These are phyloP conservation scores for Pipistrellus kuhlii DNA, from an alignment of 2,797 vertebrate genomes.

Conservation along the genomic window DNA sequence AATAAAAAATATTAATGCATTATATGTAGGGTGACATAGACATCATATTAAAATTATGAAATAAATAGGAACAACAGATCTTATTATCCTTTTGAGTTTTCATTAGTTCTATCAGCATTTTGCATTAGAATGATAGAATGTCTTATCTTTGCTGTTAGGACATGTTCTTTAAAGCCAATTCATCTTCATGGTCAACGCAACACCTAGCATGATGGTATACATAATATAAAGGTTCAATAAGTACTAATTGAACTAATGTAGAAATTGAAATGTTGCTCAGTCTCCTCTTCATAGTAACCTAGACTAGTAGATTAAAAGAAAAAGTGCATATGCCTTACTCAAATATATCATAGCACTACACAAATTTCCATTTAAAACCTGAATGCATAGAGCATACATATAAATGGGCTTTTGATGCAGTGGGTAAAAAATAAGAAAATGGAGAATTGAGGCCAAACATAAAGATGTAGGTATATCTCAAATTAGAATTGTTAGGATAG, in stretches of 20 bases:
- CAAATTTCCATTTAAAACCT: constrained; percentile 10
- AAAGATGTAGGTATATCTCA: neutral
- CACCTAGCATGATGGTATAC: neutral
- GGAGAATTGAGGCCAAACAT: constrained; percentile 24
- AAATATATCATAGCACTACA: neutral
- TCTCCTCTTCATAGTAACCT: neutral
- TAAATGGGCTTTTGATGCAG: constrained; percentile 9
- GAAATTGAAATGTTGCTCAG: constrained; percentile 14
- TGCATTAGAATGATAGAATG: neutral
- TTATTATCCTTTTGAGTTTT: constrained; percentile 10
- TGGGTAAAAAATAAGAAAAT: neutral
- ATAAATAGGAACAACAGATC: constrained; percentile 7
- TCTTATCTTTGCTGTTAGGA: neutral
- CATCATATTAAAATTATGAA: constrained; percentile 40
- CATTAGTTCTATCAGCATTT: neutral
- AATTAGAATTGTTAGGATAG: neutral
- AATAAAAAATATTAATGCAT: neutral
- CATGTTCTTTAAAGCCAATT: constrained; percentile 11
- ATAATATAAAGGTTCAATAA: neutral
- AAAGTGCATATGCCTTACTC: neutral
- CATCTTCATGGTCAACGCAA: neutral
- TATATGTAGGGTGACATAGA: neutral
- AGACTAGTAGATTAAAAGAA: constrained; percentile 26
- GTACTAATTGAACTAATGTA: constrained; percentile 3
- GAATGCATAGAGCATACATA: neutral